Evolutionary conservation across 2,797 vertebrate species (phyloP).

Genomic region (Macroramphosus scolopax): DNA sequence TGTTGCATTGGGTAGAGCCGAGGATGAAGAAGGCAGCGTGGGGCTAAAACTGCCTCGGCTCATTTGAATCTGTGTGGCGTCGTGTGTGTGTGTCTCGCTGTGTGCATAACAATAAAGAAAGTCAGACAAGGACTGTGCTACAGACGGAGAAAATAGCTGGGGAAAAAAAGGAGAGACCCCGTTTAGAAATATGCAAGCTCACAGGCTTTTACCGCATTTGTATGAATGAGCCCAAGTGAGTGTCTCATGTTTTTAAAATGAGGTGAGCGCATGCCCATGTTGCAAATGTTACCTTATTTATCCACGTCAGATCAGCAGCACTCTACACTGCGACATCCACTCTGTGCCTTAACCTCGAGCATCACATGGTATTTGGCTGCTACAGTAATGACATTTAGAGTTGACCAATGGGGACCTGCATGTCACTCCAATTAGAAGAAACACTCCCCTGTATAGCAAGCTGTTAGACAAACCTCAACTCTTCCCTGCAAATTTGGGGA

Average conservation of each 20-base stretch:
- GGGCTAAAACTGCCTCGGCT: constrained; percentile 23
- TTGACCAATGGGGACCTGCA: constrained; percentile 52
- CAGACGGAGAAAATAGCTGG: background rate
- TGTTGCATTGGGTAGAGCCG: constrained; percentile 43
- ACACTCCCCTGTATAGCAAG: constrained; percentile 45
- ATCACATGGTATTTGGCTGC: constrained; percentile 57
- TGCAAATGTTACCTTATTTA: constrained; percentile 44
- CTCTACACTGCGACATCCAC: constrained; percentile 47
- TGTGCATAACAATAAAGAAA: constrained; percentile 10
- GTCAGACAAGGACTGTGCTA: background rate
- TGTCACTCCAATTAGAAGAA: constrained; percentile 68
- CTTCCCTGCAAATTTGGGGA: constrained; percentile 65
- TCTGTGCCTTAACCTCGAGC: constrained; percentile 42
- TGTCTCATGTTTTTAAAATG: constrained; percentile 42
- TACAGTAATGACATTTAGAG: constrained; percentile 68
- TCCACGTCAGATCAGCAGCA: constrained; percentile 41
- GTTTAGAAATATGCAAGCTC: constrained; percentile 19
- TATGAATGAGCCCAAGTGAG: constrained; percentile 35
- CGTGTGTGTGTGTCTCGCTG: constrained; percentile 3
- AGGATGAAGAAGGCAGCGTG: constrained; percentile 18
- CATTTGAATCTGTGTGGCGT: constrained; percentile 37
- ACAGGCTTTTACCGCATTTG: constrained; percentile 21
- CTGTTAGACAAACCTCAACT: constrained; percentile 56
- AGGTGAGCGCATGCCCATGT: constrained; percentile 14
- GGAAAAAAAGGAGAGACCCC: constrained; percentile 15